These are phyloP conservation scores for Prunella strophiata DNA, from an alignment of 2,797 vertebrate genomes.

Conservation along the genomic window DNA sequence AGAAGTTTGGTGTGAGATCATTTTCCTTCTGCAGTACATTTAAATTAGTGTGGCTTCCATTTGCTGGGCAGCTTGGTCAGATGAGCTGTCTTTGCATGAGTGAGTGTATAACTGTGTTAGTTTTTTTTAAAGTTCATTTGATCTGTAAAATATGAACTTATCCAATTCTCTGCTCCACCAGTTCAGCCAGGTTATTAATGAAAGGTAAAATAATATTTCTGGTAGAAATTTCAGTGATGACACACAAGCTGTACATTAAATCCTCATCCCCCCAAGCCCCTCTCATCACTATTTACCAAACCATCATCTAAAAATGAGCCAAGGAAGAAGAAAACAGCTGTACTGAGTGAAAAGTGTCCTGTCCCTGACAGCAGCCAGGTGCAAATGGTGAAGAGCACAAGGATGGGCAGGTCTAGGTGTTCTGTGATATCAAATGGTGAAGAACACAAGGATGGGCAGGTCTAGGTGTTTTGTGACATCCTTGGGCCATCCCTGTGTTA, in stretches of 20 bases:
- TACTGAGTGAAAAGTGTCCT: not conserved
- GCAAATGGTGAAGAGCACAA: not conserved
- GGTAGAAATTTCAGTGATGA: not conserved
- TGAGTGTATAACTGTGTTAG: not conserved
- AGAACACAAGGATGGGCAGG: not conserved
- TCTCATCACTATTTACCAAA: not conserved
- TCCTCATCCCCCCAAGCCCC: fast-evolving
- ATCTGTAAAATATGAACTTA: constrained; percentile 32
- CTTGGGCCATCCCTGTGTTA: not conserved
- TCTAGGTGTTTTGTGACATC: not conserved
- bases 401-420: too few relatives aligned
- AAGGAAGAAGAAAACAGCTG: not conserved
- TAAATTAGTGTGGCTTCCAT: constrained; percentile 40
- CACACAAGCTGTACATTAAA: not conserved
- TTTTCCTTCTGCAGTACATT: not conserved
- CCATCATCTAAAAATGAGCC: not conserved
- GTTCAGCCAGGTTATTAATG: constrained; percentile 39
- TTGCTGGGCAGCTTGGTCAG: constrained; percentile 45
- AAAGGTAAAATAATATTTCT: not conserved
- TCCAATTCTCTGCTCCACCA: constrained; percentile 17
- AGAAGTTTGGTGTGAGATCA: not conserved
- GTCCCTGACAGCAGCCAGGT: not conserved
- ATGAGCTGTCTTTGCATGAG: not conserved
- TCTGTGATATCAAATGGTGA: not conserved
- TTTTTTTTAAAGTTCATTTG: constrained; percentile 45